Evolutionary conservation across 1,140 invertebrate genomes (phyloP).

Genomic region (Diprion similis): DNA sequence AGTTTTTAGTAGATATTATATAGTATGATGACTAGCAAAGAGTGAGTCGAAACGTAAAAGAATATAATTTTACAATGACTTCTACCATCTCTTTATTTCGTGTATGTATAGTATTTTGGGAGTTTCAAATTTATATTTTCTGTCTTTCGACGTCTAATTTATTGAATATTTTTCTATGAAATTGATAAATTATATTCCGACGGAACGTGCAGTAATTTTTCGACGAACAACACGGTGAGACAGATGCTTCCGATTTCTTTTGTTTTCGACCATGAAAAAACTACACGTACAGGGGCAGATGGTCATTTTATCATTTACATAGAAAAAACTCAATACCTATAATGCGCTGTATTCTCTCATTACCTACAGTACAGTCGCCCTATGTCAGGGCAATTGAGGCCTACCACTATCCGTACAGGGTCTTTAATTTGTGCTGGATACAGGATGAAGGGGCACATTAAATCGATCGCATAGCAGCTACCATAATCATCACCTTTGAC

Average conservation of each 20-base stretch:
- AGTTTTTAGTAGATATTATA: too few species aligned
- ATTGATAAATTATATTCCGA: neutral
- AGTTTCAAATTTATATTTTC: neutral
- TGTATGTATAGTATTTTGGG: slow-evolving; percentile 1
- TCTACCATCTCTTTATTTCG: slow-evolving; percentile 6
- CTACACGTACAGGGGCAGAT: slow-evolving; percentile 13
- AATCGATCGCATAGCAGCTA: slow-evolving; percentile 43
- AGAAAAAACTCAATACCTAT: neutral
- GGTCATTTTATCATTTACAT: slow-evolving; percentile 6
- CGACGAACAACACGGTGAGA: neutral
- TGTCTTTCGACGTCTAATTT: slow-evolving; percentile 7
- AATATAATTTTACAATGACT: slow-evolving; percentile 30
- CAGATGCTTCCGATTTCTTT: neutral
- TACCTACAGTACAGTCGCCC: neutral
- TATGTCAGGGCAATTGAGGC: slow-evolving; percentile 23
- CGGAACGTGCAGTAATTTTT: neutral
- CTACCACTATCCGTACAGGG: slow-evolving; percentile 32
- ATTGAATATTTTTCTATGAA: neutral
- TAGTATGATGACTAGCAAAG: too few species aligned
- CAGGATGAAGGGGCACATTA: slow-evolving; percentile 47
- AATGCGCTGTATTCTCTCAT: neutral
- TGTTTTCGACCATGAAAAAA: slow-evolving; percentile 16
- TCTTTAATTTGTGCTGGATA: slow-evolving; percentile 33
- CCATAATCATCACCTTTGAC: slow-evolving; percentile 32
- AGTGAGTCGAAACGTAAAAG: slow-evolving; percentile 25